These are phyloP conservation scores for Coremacera marginata DNA, from an alignment of 2,888 invertebrate genomes.

Conservation along the genomic window DNA sequence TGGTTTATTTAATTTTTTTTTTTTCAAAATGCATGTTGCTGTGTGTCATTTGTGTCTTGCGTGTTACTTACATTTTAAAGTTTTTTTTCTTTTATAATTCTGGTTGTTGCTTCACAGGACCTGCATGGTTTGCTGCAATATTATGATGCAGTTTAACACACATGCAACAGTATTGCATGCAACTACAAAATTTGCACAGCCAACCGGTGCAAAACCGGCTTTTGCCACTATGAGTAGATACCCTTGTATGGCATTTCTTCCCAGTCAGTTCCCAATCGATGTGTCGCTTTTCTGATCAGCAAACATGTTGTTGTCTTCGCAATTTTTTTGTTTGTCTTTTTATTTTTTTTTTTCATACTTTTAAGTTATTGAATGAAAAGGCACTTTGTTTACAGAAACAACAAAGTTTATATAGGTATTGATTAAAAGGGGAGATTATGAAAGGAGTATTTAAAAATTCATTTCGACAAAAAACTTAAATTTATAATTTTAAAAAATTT, in stretches of 20 bases:
- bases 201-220: constrained; percentile 7
- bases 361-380: not conserved
- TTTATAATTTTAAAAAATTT: no score
- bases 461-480: no score
- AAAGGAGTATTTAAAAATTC: no score
- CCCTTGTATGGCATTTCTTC: constrained; percentile 28
- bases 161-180: not conserved
- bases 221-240: constrained; percentile 13
- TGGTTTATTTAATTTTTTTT: not conserved
- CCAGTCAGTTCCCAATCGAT: not conserved
- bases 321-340: not conserved
- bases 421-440: not conserved
- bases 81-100: not conserved
- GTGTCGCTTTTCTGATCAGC: not conserved
- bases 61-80: not conserved
- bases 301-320: not conserved
- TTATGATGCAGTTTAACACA: not conserved
- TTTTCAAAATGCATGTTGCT: not conserved
- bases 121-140: not conserved
- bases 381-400: not conserved
- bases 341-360: not conserved
- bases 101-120: not conserved
- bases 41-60: not conserved
- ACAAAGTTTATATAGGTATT: not conserved
- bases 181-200: not conserved